Base-by-base conservation (phyloP, 2,797 vertebrate genomes). In the Liparis tanakae region DNA sequence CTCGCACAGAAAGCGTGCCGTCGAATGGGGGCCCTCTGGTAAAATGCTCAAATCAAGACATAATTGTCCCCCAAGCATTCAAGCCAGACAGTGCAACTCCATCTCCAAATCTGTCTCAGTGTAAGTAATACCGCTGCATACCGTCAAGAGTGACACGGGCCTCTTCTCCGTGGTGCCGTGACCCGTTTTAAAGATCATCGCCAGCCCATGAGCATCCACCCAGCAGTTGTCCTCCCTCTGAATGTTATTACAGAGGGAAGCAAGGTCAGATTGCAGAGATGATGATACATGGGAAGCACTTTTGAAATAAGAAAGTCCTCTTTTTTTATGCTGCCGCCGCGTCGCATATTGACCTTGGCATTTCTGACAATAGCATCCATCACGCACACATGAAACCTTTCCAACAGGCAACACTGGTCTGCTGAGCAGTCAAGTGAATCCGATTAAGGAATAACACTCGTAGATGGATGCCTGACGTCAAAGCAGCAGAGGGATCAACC, bases 311-410 rank as follows among this genome's bases (percentile, higher is more conserved):
- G 94, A 94, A 95, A 94, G 93, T 95, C 94, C 91, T 93, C 78
- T 69, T 80, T 93, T 94, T 79, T 86, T 93, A 94, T 93, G 70
- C 58, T 54, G 79, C 94, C 90, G 92, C 93, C 94, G 92, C 93
- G 94, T 96, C 94, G 92, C 94, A 94, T 95, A 96, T 96, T 97
- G 96, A 97, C 97, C 96, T 97, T 97, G 96, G 95, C 96, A 94
- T 95, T 96, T 97, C 93, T 97, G 97, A 97, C 97, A 98, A 96
- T 95, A 94, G 91, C 96, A 99, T 98, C 95, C 95, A 97, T 98
- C 97, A 98, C 94, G 88, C 88, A 90, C 88, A 90, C 93, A 90
- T 93, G 93, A 96, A 96, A 95, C 95, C 94, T 93, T 95, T 97
- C 95, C 96, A 97, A 95, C 94, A 95, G 94, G 93, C 94, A 92